phyloP scores from a whole-genome alignment of 2,888 invertebrate species.

The Dryobotodes eremita region DNA sequence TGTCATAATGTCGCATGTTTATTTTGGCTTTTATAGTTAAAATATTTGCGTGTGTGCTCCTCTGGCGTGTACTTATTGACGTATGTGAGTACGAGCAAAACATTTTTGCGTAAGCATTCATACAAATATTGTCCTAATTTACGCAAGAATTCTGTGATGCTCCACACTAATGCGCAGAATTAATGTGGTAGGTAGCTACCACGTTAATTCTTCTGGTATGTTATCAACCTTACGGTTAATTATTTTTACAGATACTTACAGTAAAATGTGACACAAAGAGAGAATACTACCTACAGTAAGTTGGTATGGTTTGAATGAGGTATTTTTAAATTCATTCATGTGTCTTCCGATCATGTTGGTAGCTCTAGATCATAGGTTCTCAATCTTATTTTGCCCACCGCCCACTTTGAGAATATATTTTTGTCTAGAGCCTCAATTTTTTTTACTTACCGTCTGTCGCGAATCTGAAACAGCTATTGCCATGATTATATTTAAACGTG shows the following conservation, averaged over 20 bases:
- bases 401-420: too few relatives aligned
- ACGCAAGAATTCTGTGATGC: not conserved
- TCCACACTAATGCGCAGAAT: not conserved
- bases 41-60: constrained; percentile 10
- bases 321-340: constrained; percentile 65
- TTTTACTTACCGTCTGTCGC: too few relatives aligned
- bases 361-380: constrained; percentile 3
- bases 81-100: not conserved
- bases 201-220: not conserved
- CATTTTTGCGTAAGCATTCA: not conserved
- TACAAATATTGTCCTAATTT: not conserved
- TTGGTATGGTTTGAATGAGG: constrained; percentile 28
- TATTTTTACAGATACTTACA: not conserved
- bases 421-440: too few relatives aligned
- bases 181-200: not conserved
- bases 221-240: not conserved
- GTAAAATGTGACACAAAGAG: not conserved
- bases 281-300: not conserved
- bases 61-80: not conserved
- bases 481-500: too few relatives aligned
- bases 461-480: too few relatives aligned
- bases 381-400: too few relatives aligned
- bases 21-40: constrained; percentile 1
- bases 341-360: constrained; percentile 48
- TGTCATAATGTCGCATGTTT: not conserved